phyloP scores from a whole-genome alignment of 2,113 vertebrate genomes.

The Pelmatolapia mariae region DNA sequence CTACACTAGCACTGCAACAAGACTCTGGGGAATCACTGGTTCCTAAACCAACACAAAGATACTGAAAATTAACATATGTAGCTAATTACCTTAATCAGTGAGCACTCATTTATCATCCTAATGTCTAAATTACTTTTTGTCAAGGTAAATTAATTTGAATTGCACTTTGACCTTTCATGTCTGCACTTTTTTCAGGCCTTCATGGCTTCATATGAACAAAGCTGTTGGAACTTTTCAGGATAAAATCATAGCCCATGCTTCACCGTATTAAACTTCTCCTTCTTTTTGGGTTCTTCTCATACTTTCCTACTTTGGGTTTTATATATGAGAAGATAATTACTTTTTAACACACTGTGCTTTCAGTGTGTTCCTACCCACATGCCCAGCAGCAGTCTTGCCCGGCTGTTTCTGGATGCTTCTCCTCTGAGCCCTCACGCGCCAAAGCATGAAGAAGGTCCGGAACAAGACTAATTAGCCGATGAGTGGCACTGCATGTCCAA shows the following conservation, averaged over 20 bases:
- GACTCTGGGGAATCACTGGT: conserved; percentile 38
- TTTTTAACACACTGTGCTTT: conserved; percentile 48
- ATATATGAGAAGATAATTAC: conserved; percentile 43
- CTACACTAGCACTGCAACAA: conserved; percentile 16
- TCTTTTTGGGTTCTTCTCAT: not conserved
- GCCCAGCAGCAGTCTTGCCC: conserved; percentile 27
- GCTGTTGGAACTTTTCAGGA: not conserved
- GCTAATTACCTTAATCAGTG: conserved; percentile 63
- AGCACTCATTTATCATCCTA: conserved; percentile 57
- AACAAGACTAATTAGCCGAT: conserved; percentile 41
- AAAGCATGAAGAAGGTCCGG: conserved; percentile 33
- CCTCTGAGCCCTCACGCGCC: not conserved
- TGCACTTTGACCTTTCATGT: conserved; percentile 51
- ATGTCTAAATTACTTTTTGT: conserved; percentile 65
- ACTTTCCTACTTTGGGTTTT: conserved; percentile 7
- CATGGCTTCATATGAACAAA: not conserved
- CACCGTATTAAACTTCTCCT: not conserved
- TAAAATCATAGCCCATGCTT: not conserved
- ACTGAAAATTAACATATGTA: conserved; percentile 58
- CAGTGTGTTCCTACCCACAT: not conserved
- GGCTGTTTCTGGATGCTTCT: conserved; percentile 37
- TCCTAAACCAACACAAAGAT: conserved; percentile 51
- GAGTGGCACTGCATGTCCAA: conserved; percentile 1
- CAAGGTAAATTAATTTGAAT: conserved; percentile 62
- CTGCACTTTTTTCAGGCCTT: not conserved